Evolutionary conservation across 2,113 vertebrate genomes (phyloP).

Genomic region (Nyctibius bracteatus): DNA sequence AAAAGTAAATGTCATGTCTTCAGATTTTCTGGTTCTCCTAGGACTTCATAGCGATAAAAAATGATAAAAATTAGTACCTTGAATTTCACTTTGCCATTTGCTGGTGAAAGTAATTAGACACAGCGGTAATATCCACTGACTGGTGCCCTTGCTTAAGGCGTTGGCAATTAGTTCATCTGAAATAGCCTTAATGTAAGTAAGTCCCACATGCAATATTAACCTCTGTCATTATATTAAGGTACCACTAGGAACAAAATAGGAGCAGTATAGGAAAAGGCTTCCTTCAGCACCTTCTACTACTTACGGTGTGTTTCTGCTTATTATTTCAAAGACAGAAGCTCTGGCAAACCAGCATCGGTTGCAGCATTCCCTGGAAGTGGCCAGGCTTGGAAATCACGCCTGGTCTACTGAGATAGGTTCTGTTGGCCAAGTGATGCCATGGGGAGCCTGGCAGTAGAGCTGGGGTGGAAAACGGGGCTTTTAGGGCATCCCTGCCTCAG

Average conservation of each 20-base stretch:
- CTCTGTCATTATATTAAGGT: not conserved
- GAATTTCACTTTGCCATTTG: not conserved
- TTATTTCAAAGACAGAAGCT: not conserved
- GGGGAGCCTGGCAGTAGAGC: not conserved
- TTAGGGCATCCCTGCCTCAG: not conserved
- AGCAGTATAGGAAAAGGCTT: not conserved
- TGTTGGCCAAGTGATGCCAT: fast-evolving
- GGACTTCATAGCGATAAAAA: not conserved
- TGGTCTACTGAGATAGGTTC: not conserved
- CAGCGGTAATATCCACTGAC: not conserved
- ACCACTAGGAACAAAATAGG: not conserved
- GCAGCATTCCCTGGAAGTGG: not conserved
- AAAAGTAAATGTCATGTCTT: not conserved
- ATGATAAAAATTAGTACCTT: not conserved
- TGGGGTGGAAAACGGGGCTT: not conserved
- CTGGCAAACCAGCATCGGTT: not conserved
- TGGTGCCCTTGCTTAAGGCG: not conserved
- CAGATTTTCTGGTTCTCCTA: not conserved
- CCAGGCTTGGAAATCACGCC: not conserved
- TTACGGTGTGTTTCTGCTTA: not conserved
- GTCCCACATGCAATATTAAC: not conserved
- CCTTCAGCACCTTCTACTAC: not conserved
- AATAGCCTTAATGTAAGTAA: not conserved
- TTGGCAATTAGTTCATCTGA: not conserved
- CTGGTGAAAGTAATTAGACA: not conserved